Base-by-base conservation (phyloP, 2,797 vertebrate genomes). In the Diglossa cyanea region DNA sequence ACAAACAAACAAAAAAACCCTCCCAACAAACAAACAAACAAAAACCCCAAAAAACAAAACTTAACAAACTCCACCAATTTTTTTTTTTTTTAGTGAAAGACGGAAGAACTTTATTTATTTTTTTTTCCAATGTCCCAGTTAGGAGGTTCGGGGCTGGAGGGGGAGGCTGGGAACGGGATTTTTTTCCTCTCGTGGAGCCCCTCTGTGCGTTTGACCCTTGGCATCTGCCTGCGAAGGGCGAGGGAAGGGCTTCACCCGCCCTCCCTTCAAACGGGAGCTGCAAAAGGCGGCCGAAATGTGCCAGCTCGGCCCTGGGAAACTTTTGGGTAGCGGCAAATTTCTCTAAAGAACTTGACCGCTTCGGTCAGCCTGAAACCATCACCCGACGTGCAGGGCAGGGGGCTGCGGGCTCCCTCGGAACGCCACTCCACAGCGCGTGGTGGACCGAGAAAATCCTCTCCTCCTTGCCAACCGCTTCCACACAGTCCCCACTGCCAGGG, bases 371-470 rank as follows among this genome's bases (percentile, higher is more conserved):
- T 33, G 13, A 45, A 76, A 68, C 25, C 5, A 14, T 39, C 33
- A 11, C 58, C 42, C 70, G 76, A 81, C 39, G 54, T 17, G 53
- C 72, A 11, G 40, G 33, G 44, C 60, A 66, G n/a, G 55, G 48
- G 20, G 45, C 50, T 45, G 33, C 25, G 33, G 19, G 35, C 16
- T 80, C 65, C 21, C 19, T 13, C 53, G 28, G 10, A 63, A 53
- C 24, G 33, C 25, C 48, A 0, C 45, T 53, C 26, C 75, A 2
- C n/a, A 2, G 39, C 23, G 5, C 1, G 47, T 21, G 42, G 0
- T 2, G 75, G 42, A 26, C 1, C 19, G 13, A 65, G 20, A 70
- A 82, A 42, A 0, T 10, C 24, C 13, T 77, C 30, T 70, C 21
- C 57, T 66, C 23, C 55, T 62, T 72, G 28, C 17, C 21, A 55